Base-by-base conservation (phyloP, 2,113 vertebrate species). In the Labeo catla region DNA sequence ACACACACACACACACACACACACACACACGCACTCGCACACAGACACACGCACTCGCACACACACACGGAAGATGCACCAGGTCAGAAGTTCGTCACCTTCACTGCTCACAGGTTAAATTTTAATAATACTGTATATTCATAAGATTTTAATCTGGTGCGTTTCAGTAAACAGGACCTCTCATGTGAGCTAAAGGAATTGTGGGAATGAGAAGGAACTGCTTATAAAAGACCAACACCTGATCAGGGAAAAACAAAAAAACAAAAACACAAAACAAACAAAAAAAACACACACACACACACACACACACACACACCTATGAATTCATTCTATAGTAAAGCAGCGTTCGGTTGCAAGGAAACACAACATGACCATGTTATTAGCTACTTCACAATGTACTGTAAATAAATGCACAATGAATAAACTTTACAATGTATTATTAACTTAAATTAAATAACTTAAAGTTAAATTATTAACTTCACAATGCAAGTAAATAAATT, bases 81-180 rank as follows among this genome's bases (percentile, higher is more conserved):
- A 54, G 43, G 36, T 61, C 52, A 61, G 49, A 49, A 52, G 54
- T 34, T 28, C 63, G 70, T 28, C 50, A 21, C 54, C 68, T 72
- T 72, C 68, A 43, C 0, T 43, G 36, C 36, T 9, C 66, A 19
- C 36, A 70, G 36, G 8, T 43, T 43, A 9, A 43, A 72, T 43
- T 21, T 72, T 8, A 72, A 43, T 43, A 72, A 72, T 36, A 70
- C 39, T 43, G 68, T 21, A 72, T 72, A 72, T 72, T 72, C 68
- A 72, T 43, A 8, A 34, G 9, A 43, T 43, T 43, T 43, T 39
- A 21, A 72, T 72, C 16, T 43, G 8, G 43, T 72, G 36, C 4
- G 36, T 72, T 43, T 21, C 16, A 19, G 68, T 43, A 72, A 72
- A 43, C 36, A 72, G 19, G 68, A 72, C 4, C 16, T 43, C 8